Conservation (phyloP, 2,888 invertebrate species). For the Pherbina coryleti region DNA sequence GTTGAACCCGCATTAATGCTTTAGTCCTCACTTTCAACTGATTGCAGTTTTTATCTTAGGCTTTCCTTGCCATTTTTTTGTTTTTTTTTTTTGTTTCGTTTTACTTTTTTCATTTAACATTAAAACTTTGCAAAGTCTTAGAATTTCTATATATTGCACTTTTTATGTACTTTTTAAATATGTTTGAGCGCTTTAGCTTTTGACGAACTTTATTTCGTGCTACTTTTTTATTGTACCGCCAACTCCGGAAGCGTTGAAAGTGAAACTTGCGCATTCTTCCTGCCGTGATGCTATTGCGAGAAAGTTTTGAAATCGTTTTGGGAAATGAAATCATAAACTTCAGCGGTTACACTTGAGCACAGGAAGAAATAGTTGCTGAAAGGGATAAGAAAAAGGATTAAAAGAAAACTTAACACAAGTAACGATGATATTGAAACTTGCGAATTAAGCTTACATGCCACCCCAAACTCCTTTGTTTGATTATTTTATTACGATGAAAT, state of each 20-base stretch:
- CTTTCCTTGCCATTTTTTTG: not conserved
- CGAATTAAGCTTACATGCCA: not conserved
- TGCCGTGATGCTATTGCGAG: not conserved
- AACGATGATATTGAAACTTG: no score
- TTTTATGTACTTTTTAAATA: not conserved
- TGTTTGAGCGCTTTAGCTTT: not conserved
- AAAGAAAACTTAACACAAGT: not conserved
- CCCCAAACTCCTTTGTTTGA: not conserved
- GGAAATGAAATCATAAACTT: slow-evolving; percentile 26
- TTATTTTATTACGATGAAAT: not conserved
- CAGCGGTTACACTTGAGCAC: slow-evolving; percentile 5
- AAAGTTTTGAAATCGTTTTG: slow-evolving; percentile 30
- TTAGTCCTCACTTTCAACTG: not conserved
- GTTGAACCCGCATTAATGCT: not conserved
- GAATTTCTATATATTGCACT: not conserved
- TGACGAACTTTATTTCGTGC: not conserved
- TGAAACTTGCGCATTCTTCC: slow-evolving; percentile 26
- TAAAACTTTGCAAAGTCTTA: slow-evolving; percentile 8
- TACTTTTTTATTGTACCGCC: not conserved
- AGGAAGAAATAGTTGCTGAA: not conserved
- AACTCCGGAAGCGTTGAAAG: slow-evolving; percentile 22
- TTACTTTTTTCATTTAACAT: not conserved
- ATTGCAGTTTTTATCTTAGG: not conserved
- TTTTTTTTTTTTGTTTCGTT: not conserved
- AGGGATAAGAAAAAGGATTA: not conserved